Percentiles rank a stretch among this genome's conserved stretches.
These are phyloP conservation scores for Melinopterus prodromus DNA, from an alignment of 2,888 invertebrate species.

Conservation along the genomic window DNA sequence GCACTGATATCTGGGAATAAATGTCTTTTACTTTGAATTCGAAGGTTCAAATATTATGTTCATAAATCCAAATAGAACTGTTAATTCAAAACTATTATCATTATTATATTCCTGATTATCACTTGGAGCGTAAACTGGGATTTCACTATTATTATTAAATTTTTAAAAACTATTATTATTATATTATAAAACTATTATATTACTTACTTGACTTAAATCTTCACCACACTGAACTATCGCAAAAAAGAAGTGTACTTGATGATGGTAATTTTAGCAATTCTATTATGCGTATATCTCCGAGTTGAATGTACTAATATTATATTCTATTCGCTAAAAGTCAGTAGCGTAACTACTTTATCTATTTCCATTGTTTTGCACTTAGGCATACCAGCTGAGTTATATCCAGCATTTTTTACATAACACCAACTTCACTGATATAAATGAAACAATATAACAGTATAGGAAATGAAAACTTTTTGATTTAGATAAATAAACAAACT, in stretches of 20 bases:
- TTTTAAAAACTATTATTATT: too few species aligned
- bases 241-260: background rate
- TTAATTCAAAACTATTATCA: too few species aligned
- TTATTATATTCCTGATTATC: too few species aligned
- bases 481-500: background rate
- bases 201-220: background rate
- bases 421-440: background rate
- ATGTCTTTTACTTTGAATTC: background rate
- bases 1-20: background rate
- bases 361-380: background rate
- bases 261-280: background rate
- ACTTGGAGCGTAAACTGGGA: too few species aligned
- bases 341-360: background rate
- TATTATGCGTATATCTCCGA: background rate
- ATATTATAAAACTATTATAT: background rate
- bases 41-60: background rate
- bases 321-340: background rate
- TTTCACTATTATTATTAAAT: too few species aligned
- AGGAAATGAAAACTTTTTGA: background rate
- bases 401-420: background rate
- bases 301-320: background rate
- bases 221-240: background rate
- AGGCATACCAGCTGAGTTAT: background rate
- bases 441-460: background rate
- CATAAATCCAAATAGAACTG: too few species aligned